Conservation (phyloP, 2,888 invertebrate genomes). For the Cheilosia impressa region DNA sequence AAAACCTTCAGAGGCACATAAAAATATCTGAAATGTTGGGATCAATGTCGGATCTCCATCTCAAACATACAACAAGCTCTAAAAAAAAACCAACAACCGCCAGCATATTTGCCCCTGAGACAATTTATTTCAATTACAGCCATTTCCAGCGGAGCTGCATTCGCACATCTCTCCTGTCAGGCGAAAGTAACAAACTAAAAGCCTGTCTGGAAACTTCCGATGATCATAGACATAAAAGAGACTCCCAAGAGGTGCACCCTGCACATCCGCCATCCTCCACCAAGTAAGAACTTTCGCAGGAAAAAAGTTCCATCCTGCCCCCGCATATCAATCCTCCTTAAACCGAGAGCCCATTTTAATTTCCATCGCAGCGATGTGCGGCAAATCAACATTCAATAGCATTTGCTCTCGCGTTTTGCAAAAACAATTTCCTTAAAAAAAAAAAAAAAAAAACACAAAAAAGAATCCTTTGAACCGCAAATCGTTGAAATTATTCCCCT, state of each 20-base stretch:
- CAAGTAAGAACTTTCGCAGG: constrained; percentile 41
- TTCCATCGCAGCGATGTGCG: constrained; percentile 23
- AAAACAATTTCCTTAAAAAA: constrained; percentile 63
- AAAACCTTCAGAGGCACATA: too few species aligned
- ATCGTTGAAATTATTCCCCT: constrained; percentile 69
- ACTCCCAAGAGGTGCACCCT: constrained; percentile 35
- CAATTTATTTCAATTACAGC: constrained; percentile 21
- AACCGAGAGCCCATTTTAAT: constrained; percentile 52
- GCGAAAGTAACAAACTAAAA: constrained; percentile 58
- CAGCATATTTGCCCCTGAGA: neutral
- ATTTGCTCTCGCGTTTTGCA: constrained; percentile 38
- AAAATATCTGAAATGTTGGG: too few species aligned
- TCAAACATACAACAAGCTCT: neutral
- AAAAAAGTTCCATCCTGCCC: constrained; percentile 14
- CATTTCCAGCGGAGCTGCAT: constrained; percentile 3
- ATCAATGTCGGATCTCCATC: too few species aligned
- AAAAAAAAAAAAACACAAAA: constrained; percentile 34
- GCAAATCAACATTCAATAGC: constrained; percentile 67
- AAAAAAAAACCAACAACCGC: too few species aligned
- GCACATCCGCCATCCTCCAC: constrained; percentile 1
- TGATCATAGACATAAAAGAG: constrained; percentile 41
- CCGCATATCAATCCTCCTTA: constrained; percentile 37
- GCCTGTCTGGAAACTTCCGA: constrained; percentile 69
- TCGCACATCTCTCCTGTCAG: neutral
- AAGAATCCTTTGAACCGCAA: constrained; percentile 68